Conservation (phyloP, 2,113 vertebrate species). For the Mustela lutreola region DNA sequence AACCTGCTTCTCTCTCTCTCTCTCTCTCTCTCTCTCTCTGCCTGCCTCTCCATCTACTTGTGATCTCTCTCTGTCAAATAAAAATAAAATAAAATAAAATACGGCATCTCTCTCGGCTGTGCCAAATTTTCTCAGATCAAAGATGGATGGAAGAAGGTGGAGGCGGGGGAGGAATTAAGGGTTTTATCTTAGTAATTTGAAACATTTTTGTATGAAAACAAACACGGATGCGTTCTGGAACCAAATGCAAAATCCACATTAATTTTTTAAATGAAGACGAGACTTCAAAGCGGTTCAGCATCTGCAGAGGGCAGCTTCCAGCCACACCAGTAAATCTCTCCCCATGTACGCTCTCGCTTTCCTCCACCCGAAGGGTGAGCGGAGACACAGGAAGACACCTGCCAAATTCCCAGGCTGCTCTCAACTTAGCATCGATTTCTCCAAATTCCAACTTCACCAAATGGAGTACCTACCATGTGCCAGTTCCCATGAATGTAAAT, state of each 20-base stretch:
- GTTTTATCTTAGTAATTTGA: neutral
- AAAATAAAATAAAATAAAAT: neutral
- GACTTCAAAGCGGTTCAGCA: neutral
- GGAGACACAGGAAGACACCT: neutral
- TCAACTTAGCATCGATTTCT: neutral
- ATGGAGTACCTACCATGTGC: neutral
- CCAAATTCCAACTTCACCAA: neutral
- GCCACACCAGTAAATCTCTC: fast-evolving
- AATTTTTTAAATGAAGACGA: slow-evolving; percentile 42
- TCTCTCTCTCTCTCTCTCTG: too few species aligned
- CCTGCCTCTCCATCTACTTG: too few species aligned
- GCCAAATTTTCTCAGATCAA: neutral
- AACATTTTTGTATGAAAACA: slow-evolving; percentile 62
- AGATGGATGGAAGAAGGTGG: neutral
- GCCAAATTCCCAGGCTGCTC: neutral
- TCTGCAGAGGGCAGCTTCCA: neutral
- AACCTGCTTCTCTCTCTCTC: too few species aligned
- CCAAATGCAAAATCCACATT: slow-evolving; percentile 9
- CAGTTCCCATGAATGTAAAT: neutral
- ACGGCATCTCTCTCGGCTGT: neutral
- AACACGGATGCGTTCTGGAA: neutral
- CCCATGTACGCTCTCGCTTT: neutral
- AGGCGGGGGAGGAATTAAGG: neutral
- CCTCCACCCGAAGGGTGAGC: neutral
- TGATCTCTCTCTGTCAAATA: too few species aligned